These are phyloP conservation scores for Xestobium rufovillosum DNA, from an alignment of 2,888 invertebrate species.

Conservation along the genomic window DNA sequence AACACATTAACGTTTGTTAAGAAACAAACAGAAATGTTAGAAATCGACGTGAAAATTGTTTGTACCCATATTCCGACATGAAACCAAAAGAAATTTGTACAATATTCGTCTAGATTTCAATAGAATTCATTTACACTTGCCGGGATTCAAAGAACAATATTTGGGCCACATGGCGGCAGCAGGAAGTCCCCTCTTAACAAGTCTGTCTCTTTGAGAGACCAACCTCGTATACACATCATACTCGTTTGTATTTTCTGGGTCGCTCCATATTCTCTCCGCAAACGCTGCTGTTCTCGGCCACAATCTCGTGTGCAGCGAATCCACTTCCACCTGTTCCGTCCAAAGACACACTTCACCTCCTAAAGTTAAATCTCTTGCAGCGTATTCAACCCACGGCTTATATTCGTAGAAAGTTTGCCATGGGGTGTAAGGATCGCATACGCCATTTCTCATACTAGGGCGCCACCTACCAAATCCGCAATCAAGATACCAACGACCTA, in stretches of 20 bases:
- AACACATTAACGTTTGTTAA: no score
- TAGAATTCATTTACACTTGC: conserved; percentile 48
- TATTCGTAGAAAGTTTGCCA: conserved; percentile 81
- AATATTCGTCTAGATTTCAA: no score
- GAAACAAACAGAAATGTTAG: no score
- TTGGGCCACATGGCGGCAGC: conserved; percentile 67
- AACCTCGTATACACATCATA: conserved; percentile 56
- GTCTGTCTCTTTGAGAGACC: conserved; percentile 54
- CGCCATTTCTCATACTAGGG: conserved; percentile 61
- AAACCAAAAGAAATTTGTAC: no score
- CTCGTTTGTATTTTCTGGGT: conserved; percentile 44
- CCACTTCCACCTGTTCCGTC: conserved; percentile 70
- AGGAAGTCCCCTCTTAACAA: conserved; percentile 53
- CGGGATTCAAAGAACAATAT: conserved; percentile 65
- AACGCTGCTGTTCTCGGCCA: conserved; percentile 76
- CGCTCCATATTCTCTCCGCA: conserved; percentile 69
- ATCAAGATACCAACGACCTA: conserved; percentile 79
- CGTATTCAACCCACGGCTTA: conserved; percentile 56
- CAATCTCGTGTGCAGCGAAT: conserved; percentile 64
- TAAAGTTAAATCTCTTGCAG: conserved; percentile 41
- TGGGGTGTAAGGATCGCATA: conserved; percentile 74
- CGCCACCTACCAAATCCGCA: conserved; percentile 81
- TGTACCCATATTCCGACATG: no score
- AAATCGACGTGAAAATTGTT: no score
- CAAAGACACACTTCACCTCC: conserved; percentile 78